Conservation (phyloP, 1,140 invertebrate species). For the Lethocerus indicus region DNA sequence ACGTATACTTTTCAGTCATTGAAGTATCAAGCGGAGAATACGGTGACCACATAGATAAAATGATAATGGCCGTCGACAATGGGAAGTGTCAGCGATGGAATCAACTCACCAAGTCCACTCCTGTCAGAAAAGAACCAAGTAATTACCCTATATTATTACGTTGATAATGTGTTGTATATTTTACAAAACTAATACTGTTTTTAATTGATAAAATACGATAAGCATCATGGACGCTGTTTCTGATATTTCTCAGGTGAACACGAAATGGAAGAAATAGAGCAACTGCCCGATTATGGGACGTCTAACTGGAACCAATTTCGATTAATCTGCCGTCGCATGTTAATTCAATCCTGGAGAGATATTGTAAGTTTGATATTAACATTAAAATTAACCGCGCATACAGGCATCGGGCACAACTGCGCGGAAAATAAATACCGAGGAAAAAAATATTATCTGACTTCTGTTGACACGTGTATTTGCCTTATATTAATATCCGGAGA, state of each 20-base stretch:
- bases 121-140: background rate
- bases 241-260: constrained; percentile 9
- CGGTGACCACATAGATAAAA: constrained; percentile 38
- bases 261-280: constrained; percentile 8
- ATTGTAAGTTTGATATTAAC: constrained; percentile 41
- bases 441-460: too few species aligned
- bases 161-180: too few species aligned
- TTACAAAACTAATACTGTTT: too few species aligned
- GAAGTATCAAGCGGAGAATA: constrained; percentile 62
- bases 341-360: constrained; percentile 51
- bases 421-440: too few species aligned
- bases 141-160: too few species aligned
- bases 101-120: background rate
- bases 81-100: constrained; percentile 33
- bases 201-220: too few species aligned
- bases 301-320: constrained; percentile 41
- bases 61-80: constrained; percentile 43
- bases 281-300: constrained; percentile 11
- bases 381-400: too few species aligned
- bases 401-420: too few species aligned
- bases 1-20: constrained; percentile 48
- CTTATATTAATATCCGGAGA: too few species aligned
- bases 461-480: too few species aligned
- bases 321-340: constrained; percentile 43
- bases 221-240: too few species aligned